A percentile compares a stretch with the other conserved stretches of the same genome.
These are phyloP conservation scores for Stegostoma tigrinum DNA, from an alignment of 2,113 vertebrate species.

Conservation along the genomic window DNA sequence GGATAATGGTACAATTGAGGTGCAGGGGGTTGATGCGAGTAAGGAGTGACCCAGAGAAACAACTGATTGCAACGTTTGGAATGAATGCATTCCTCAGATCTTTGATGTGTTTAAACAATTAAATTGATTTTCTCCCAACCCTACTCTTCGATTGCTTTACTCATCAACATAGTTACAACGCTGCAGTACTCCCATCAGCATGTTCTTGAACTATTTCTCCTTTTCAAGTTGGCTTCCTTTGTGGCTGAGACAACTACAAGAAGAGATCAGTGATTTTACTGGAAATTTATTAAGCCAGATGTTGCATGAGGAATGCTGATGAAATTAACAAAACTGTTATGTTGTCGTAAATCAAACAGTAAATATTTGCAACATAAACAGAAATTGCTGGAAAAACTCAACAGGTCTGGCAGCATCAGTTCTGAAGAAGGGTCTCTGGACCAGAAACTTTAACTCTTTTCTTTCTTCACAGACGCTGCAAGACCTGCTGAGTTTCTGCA, in stretches of 20 bases:
- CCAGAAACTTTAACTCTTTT: no score
- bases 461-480: no score
- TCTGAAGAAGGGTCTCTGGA: no score
- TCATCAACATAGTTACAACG: background rate
- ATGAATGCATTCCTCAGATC: background rate
- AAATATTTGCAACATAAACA: no score
- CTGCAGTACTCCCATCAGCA: background rate
- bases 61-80: background rate
- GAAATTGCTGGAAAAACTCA: no score
- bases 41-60: background rate
- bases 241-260: background rate
- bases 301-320: no score
- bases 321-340: no score
- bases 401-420: no score
- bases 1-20: background rate
- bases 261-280: no score
- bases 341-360: no score
- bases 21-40: background rate
- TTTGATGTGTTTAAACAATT: background rate
- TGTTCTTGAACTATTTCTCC: background rate
- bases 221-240: background rate
- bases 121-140: background rate
- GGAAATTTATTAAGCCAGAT: no score
- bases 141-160: background rate
- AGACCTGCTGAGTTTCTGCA: no score